Conservation (phyloP, 2,888 invertebrate genomes). For the Dexiosoma caninum region DNA sequence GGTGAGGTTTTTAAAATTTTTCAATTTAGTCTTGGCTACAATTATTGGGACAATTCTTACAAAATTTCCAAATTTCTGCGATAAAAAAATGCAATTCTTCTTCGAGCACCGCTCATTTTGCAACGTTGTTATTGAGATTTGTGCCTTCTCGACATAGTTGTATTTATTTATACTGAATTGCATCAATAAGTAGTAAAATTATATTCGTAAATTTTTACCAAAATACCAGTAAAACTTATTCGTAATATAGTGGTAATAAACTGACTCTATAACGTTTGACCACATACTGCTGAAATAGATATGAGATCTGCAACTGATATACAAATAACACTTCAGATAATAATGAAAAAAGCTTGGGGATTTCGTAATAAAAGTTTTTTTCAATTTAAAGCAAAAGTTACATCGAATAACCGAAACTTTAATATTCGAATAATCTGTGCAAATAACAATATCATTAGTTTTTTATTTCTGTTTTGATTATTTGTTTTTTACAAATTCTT, state of each 20-base stretch:
- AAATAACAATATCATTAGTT: neutral
- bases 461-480: slow-evolving; percentile 46
- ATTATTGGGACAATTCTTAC: slow-evolving; percentile 16
- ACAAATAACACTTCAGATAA: no score
- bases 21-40: slow-evolving; percentile 35
- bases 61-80: slow-evolving; percentile 42
- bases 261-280: no score
- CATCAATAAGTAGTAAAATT: neutral
- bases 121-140: slow-evolving; percentile 56
- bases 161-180: neutral
- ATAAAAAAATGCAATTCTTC: slow-evolving; percentile 59
- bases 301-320: no score
- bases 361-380: no score
- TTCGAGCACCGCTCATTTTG: slow-evolving; percentile 61
- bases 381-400: neutral
- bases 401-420: neutral
- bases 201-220: slow-evolving; percentile 21
- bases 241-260: no score
- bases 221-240: no score
- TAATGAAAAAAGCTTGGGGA: no score
- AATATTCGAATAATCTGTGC: neutral
- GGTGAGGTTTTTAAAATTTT: neutral
- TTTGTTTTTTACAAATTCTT: neutral
- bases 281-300: no score
- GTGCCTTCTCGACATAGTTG: slow-evolving; percentile 47